Evolutionary conservation across 23 tunicate species (phyloP).

Genomic region (Trididemnum miniatum): DNA sequence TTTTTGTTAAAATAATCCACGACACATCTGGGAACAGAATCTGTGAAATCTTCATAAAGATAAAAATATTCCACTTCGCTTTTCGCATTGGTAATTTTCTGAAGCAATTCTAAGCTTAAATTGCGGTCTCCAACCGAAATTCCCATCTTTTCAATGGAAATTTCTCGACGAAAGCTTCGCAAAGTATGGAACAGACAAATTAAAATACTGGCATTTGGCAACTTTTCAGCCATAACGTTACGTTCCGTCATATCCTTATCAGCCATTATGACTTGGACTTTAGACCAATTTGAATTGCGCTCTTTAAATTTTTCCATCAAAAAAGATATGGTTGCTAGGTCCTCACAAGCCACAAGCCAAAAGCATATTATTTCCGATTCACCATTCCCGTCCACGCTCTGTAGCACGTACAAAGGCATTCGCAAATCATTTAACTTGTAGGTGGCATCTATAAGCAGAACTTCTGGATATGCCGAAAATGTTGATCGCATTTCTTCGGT

Average conservation of each 20-base stretch:
- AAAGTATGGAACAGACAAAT: not conserved
- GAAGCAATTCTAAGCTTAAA: too few species aligned
- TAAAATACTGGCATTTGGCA: not conserved
- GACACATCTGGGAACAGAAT: too few species aligned
- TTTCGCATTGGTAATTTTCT: too few species aligned
- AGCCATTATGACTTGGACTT: not conserved
- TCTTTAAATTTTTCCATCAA: not conserved
- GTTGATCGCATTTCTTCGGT: conserved; percentile 16
- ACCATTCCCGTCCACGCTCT: conserved; percentile 32
- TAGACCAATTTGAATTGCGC: not conserved
- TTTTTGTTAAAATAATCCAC: too few species aligned
- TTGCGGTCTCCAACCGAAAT: too few species aligned
- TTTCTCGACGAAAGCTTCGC: not conserved
- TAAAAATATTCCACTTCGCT: too few species aligned
- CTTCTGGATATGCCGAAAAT: conserved; percentile 39
- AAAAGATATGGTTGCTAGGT: not conserved
- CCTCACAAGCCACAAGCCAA: conserved; percentile 12
- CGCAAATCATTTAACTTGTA: not conserved
- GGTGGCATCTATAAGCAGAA: conserved; percentile 19
- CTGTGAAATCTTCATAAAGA: too few species aligned
- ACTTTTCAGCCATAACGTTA: not conserved
- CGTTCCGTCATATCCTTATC: not conserved
- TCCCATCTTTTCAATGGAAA: too few species aligned
- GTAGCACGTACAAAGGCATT: not conserved
- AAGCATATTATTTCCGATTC: conserved; percentile 19